Evolutionary conservation across 2,113 vertebrate species (phyloP).

Genomic region (Tonatia bakeri): DNA sequence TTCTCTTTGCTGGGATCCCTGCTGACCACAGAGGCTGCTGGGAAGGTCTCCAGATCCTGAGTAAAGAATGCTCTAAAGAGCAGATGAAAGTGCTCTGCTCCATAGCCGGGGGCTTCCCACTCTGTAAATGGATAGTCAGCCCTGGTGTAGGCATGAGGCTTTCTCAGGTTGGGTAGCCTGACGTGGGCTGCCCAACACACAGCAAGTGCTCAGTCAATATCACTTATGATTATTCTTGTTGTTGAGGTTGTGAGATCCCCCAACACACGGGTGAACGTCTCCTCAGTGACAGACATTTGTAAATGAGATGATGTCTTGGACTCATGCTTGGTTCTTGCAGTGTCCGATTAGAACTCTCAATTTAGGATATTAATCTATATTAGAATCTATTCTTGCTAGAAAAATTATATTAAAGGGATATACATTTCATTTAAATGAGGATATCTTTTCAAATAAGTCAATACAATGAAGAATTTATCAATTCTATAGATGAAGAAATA

Average conservation of each 20-base stretch:
- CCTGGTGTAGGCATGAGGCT: not conserved
- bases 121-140: not conserved
- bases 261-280: not conserved
- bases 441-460: conserved; percentile 52
- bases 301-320: not conserved
- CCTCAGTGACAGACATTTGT: not conserved
- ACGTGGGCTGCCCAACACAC: not conserved
- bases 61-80: not conserved
- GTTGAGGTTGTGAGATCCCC: not conserved
- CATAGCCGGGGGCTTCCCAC: not conserved
- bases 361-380: conserved; percentile 53
- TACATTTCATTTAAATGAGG: conserved; percentile 71
- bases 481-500: conserved; percentile 55
- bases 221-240: not conserved
- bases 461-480: conserved; percentile 71
- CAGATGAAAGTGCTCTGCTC: not conserved
- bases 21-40: not conserved
- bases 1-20: not conserved
- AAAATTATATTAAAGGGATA: conserved; percentile 71
- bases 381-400: conserved; percentile 68
- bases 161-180: not conserved
- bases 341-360: not conserved
- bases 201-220: not conserved
- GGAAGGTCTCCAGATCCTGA: not conserved
- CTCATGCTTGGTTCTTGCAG: not conserved